Conservation (phyloP, 2,113 vertebrate genomes). For the Pagrus major region DNA sequence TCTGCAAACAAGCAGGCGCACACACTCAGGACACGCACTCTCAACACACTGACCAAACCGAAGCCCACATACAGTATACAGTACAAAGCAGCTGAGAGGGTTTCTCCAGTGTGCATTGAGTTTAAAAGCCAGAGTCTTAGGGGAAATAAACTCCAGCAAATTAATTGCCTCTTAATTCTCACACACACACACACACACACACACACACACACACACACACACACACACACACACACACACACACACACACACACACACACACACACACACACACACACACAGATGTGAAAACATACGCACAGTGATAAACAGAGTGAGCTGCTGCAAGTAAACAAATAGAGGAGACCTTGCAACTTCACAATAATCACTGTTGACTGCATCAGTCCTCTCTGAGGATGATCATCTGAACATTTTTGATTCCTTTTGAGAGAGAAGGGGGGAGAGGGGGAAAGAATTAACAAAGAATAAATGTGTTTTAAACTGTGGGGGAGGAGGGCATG, state of each 20-base stretch:
- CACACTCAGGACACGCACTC: conserved; percentile 21
- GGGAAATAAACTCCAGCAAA: conserved; percentile 61
- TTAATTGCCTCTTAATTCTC: conserved; percentile 43
- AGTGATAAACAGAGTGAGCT: conserved; percentile 10
- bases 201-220: too few species aligned
- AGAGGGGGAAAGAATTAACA: neutral
- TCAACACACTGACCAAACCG: conserved; percentile 21
- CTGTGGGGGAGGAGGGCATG: neutral
- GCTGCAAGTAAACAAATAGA: conserved; percentile 41
- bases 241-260: too few species aligned
- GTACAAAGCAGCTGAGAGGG: neutral
- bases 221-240: too few species aligned
- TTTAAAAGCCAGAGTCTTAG: conserved; percentile 16
- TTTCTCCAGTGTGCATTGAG: conserved; percentile 1
- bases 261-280: too few species aligned
- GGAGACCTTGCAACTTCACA: conserved; percentile 8
- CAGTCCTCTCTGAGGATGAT: neutral
- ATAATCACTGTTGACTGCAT: neutral
- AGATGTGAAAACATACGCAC: neutral
- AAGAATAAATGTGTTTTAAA: conserved; percentile 29
- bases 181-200: too few species aligned
- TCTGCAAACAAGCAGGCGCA: conserved; percentile 83
- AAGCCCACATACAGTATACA: neutral
- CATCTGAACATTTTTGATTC: neutral
- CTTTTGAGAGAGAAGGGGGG: neutral